These are phyloP conservation scores for Catharus minimus DNA, from an alignment of 2,113 vertebrate genomes.

Conservation along the genomic window DNA sequence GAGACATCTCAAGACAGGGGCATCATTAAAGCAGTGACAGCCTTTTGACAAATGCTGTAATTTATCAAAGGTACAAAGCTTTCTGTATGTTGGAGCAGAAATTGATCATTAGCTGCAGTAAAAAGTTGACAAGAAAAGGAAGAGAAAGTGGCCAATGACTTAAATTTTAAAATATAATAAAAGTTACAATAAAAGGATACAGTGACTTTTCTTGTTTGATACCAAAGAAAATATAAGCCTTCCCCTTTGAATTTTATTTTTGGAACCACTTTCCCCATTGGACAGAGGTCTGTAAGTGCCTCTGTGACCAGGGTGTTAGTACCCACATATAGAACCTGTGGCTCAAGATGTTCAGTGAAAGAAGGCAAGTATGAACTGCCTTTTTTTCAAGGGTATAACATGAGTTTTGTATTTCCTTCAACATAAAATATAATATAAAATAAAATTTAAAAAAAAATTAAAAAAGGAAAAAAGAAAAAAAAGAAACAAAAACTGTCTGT, in stretches of 20 bases:
- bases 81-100: not conserved
- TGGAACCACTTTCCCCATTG: not conserved
- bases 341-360: not conserved
- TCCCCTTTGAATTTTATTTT: not conserved
- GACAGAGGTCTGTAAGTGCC: not conserved
- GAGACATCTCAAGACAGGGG: not conserved
- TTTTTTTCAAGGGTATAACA: not conserved
- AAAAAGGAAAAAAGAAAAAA: fast-evolving
- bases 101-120: not conserved
- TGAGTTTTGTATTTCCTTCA: not conserved
- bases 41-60: not conserved
- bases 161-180: not conserved
- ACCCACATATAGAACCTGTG: not conserved
- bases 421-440: not conserved
- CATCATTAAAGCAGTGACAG: not conserved
- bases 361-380: not conserved
- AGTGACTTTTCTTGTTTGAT: not conserved
- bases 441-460: not conserved
- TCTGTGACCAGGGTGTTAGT: not conserved
- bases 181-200: not conserved
- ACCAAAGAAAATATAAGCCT: not conserved
- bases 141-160: not conserved
- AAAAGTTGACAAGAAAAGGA: not conserved
- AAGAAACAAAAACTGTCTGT: fast-evolving
- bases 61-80: not conserved